phyloP scores from a whole-genome alignment of 2,888 invertebrate species.

The Aphidoletes aphidimyza region DNA sequence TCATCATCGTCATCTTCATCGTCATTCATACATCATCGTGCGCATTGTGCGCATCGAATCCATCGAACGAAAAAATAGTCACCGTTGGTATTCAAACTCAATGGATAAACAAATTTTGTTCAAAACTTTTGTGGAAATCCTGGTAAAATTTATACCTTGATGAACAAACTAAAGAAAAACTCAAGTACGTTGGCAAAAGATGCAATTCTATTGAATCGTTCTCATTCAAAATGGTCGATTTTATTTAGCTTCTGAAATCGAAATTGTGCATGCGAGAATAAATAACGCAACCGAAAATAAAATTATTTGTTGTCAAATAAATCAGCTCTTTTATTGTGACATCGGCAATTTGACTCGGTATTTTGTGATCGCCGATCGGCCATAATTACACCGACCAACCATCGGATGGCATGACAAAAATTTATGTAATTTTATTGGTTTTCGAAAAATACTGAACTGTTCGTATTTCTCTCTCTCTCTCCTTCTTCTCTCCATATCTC shows the following conservation, averaged over 20 bases:
- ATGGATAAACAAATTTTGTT: too few relatives aligned
- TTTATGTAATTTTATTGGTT: conserved; percentile 38
- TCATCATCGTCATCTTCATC: too few relatives aligned
- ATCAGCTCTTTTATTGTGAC: conserved; percentile 29
- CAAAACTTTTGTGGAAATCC: too few relatives aligned
- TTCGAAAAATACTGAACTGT: conserved; percentile 14
- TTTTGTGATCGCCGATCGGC: conserved; percentile 10
- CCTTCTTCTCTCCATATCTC: neutral
- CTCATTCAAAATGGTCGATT: neutral
- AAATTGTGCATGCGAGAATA: neutral
- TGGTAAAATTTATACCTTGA: too few relatives aligned
- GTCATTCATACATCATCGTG: too few relatives aligned
- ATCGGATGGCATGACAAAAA: conserved; percentile 42
- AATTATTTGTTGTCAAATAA: conserved; percentile 12
- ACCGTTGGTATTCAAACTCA: too few relatives aligned
- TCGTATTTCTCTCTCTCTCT: too few relatives aligned
- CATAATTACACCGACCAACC: neutral
- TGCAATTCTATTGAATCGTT: too few relatives aligned
- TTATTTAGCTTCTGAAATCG: neutral
- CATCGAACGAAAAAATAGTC: too few relatives aligned
- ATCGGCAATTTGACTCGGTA: neutral
- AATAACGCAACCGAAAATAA: neutral
- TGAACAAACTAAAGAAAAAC: too few relatives aligned
- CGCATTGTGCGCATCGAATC: too few relatives aligned
- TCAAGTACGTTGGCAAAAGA: too few relatives aligned